Percentiles rank a stretch among this genome's conserved stretches.
phyloP scores from a whole-genome alignment of 2,113 vertebrate species.

The Rhipidura dahli region DNA sequence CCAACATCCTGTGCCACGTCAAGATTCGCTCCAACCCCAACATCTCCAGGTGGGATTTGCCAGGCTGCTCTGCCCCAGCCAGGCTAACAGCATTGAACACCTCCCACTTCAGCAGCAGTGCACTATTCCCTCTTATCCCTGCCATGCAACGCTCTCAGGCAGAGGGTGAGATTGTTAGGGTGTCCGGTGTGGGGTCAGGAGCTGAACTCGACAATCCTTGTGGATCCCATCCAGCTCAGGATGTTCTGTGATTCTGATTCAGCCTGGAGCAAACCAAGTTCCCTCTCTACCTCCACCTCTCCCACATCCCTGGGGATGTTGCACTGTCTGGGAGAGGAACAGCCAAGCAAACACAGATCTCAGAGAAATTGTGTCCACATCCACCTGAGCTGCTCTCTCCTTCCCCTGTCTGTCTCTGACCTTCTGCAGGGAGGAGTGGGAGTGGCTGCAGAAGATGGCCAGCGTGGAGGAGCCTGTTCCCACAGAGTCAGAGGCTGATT shows the following conservation, averaged over 20 bases:
- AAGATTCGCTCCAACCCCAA: slow-evolving; percentile 88
- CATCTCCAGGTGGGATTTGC: slow-evolving; percentile 80
- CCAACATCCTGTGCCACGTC: slow-evolving; percentile 88
- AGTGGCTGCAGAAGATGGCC: slow-evolving; percentile 84
- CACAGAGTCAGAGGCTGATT: slow-evolving; percentile 72
- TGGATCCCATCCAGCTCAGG: neutral
- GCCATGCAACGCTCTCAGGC: neutral
- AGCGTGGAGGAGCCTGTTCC: slow-evolving; percentile 73
- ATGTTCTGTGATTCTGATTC: neutral
- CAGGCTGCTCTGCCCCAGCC: neutral
- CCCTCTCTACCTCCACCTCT: neutral
- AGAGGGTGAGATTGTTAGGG: neutral
- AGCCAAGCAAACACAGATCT: neutral
- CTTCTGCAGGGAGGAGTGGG: slow-evolving; percentile 85
- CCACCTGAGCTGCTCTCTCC: neutral
- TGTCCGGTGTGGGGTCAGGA: neutral
- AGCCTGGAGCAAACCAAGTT: neutral
- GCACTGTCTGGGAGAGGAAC: neutral
- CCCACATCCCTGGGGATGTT: neutral
- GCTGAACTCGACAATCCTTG: rapidly evolving
- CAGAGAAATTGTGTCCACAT: rapidly evolving
- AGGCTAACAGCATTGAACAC: neutral
- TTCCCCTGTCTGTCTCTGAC: neutral
- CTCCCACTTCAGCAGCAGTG: neutral
- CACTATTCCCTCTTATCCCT: neutral